Base-by-base conservation (phyloP, 2,797 vertebrate genomes). In the Malurus splendens region DNA sequence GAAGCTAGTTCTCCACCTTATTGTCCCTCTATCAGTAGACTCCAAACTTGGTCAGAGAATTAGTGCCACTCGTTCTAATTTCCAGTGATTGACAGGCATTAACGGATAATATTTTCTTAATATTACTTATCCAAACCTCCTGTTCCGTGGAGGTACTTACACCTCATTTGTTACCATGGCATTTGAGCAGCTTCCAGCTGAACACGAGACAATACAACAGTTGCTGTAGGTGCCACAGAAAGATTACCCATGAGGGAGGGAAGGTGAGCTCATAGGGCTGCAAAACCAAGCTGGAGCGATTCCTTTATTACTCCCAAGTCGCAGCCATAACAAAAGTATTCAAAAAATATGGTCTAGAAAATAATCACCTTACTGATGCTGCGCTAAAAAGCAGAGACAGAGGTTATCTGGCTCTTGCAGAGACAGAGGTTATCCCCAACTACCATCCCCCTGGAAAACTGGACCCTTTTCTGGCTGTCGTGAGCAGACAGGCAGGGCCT, bases 161-260 rank as follows among this genome's bases (percentile, higher is more conserved):
- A 68, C 70, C 88, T 93, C 78, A 86, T 88, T 89, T 78, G 88
- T 94, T 90, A 92, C 93, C 93, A 93, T 87, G 84, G 84, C 72
- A 87, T 44, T 42, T 75, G 93, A 93, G 88, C 81, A 82, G 86
- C 93, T 95, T 90, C 86, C 80, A 83, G 81, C 86, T 64, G 82
- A 84, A 90, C 22, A 5, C 4, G 18, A 66, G 42, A 78, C 68
- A 92, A 85, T 39, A 68, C 55, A 73, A 56, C 36, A 68, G 76
- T 48, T 61, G 86, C 84, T 62, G 81, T 18, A 55, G 72, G 60
- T 90, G 88, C 72, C 65, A 87, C 65, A 44, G 50, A 30, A 70
- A 76, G 84, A 85, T 78, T 65, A 79, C 39, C 8, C 24, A 60
- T 50, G 22, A 70, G 39, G 32, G 42, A 73, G 24, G 42, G 48